Percentiles rank a stretch among this genome's conserved stretches.
phyloP scores from a whole-genome alignment of 2,113 vertebrate genomes.

The Bolborhynchus lineola region DNA sequence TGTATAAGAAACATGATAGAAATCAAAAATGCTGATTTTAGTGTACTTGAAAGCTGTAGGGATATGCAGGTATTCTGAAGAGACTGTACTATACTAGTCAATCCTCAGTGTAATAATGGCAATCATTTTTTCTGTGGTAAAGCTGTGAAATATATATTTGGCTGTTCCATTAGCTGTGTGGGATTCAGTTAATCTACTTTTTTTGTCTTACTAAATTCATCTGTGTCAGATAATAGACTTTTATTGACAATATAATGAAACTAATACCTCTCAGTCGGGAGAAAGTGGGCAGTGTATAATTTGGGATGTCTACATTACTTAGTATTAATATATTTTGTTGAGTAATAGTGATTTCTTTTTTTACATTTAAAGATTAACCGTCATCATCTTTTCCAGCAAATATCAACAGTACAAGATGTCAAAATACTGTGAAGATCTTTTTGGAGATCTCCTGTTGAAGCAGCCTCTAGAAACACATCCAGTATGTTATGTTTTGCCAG shows the following conservation, averaged over 20 bases:
- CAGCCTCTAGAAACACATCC: conserved; percentile 88
- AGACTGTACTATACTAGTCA: background rate
- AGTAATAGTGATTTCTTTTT: conserved; percentile 6
- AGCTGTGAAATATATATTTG: background rate
- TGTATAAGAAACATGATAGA: background rate
- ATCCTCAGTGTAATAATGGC: background rate
- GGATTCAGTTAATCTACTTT: background rate
- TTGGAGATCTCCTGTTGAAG: conserved; percentile 94
- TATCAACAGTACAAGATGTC: conserved; percentile 99
- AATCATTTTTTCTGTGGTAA: background rate
- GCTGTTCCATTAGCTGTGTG: background rate
- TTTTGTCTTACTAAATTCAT: background rate
- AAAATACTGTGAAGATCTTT: conserved; percentile 97
- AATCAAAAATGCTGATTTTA: background rate
- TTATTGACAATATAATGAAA: conserved; percentile 18
- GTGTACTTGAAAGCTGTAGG: background rate
- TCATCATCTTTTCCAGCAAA: conserved; percentile 83
- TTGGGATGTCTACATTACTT: background rate
- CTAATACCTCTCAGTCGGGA: background rate
- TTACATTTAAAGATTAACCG: conserved; percentile 36
- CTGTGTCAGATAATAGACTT: background rate
- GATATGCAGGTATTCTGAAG: background rate
- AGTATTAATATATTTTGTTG: background rate
- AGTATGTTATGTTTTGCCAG: conserved; percentile 73
- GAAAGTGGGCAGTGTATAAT: background rate